phyloP scores from a whole-genome alignment of 2,888 invertebrate genomes.

The Eustalomyia histrio region DNA sequence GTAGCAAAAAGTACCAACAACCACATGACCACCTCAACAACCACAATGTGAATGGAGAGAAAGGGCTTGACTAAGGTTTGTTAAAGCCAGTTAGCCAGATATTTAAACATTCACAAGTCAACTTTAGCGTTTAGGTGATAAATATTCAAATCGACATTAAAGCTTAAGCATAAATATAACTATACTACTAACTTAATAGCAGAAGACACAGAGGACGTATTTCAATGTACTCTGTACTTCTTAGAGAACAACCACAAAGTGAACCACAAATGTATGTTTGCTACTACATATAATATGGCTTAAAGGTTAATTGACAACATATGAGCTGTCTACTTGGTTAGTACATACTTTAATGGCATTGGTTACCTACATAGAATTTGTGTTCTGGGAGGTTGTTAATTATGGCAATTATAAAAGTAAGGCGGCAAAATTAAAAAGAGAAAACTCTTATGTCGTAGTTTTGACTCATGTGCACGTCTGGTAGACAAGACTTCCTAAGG shows the following conservation, averaged over 20 bases:
- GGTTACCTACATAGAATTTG: constrained; percentile 39
- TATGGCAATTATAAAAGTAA: constrained; percentile 63
- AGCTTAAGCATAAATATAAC: constrained; percentile 52
- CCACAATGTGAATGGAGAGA: neutral
- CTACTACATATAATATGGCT: constrained; percentile 57
- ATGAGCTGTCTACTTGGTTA: constrained; percentile 14
- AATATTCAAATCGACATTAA: constrained; percentile 64
- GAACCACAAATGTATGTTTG: constrained; percentile 42
- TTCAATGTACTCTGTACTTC: neutral
- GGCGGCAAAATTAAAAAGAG: constrained; percentile 58
- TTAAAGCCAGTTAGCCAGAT: constrained; percentile 40
- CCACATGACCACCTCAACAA: neutral
- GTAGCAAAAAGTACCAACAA: neutral
- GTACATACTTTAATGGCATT: constrained; percentile 1
- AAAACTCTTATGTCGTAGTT: neutral
- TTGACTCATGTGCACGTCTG: neutral
- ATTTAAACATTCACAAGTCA: constrained; percentile 10
- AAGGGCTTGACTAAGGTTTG: constrained; percentile 34
- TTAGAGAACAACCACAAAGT: constrained; percentile 19
- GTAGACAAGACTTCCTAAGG: neutral
- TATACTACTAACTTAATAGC: constrained; percentile 20
- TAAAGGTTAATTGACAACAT: constrained; percentile 61
- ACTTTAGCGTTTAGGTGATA: constrained; percentile 52
- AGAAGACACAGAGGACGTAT: neutral
- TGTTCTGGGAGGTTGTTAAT: constrained; percentile 61